Percentiles rank a stretch among this genome's conserved stretches.
These are phyloP conservation scores for Willowsia nigromaculata DNA, from an alignment of 2,888 invertebrate species.

Conservation along the genomic window DNA sequence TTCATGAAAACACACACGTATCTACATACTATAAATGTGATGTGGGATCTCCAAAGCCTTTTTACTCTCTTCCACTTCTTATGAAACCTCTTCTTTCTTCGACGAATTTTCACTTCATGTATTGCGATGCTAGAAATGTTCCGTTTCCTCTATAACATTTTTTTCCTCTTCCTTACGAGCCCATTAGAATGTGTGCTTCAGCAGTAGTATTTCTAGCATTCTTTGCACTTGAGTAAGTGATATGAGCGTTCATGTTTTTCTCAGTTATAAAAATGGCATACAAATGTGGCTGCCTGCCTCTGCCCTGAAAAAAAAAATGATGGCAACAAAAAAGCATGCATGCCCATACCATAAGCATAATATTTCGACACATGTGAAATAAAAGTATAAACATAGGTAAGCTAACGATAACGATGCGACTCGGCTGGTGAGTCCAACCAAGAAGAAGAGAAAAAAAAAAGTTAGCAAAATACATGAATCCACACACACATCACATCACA, in stretches of 20 bases:
- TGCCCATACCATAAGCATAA: conserved; percentile 62
- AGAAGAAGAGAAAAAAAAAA: conserved; percentile 8
- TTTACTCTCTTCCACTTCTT: not conserved
- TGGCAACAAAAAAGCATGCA: conserved; percentile 17
- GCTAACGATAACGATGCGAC: not conserved
- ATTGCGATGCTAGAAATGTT: conserved; percentile 60
- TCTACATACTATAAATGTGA: not conserved
- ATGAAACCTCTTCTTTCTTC: conserved; percentile 3
- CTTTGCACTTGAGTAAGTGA: conserved; percentile 48
- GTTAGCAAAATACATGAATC: not conserved
- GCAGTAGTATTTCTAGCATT: conserved; percentile 50
- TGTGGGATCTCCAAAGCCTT: not conserved
- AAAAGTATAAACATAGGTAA: conserved; percentile 13
- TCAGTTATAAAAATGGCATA: not conserved
- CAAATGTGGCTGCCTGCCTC: conserved; percentile 38
- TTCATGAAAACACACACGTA: conserved; percentile 44
- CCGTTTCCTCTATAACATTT: conserved; percentile 48
- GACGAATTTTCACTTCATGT: conserved; percentile 27
- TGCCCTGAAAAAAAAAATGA: conserved; percentile 31
- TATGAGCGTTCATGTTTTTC: conserved; percentile 46
- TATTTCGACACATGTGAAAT: conserved; percentile 45
- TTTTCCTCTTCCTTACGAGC: conserved; percentile 25
- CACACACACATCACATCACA: not conserved
- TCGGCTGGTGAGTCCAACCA: conserved; percentile 28
- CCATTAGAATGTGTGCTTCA: conserved; percentile 51